Evolutionary conservation across 2,113 vertebrate species (phyloP).

Genomic region (Origma solitaria): DNA sequence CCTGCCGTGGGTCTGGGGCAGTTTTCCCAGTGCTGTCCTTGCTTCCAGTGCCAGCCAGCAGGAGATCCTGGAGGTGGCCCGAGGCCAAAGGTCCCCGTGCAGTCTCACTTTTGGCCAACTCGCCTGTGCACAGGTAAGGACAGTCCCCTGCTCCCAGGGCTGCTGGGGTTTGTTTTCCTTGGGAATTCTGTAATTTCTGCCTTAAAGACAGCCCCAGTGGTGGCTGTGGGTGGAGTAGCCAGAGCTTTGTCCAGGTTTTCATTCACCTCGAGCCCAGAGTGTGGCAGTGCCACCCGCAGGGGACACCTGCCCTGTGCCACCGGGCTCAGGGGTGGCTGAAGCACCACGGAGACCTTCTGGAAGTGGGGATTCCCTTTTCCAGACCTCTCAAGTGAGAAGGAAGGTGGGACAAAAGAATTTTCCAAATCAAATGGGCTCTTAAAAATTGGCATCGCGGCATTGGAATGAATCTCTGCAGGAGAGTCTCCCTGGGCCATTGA

Average conservation of each 20-base stretch:
- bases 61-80: background rate
- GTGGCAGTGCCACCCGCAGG: background rate
- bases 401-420: background rate
- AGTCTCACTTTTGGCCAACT: slow-evolving; percentile 23
- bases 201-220: fast-evolving
- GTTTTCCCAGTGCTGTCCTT: background rate
- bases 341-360: background rate
- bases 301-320: background rate
- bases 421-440: background rate
- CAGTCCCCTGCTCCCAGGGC: background rate
- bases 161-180: background rate
- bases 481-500: background rate
- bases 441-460: background rate
- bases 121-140: slow-evolving; percentile 7
- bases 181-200: background rate
- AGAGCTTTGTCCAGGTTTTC: background rate
- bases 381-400: background rate
- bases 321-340: background rate
- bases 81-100: background rate
- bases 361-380: background rate
- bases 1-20: background rate
- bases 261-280: background rate
- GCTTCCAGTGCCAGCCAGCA: background rate
- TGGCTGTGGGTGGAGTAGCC: background rate
- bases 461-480: background rate